Evolutionary conservation across 2,113 vertebrate species (phyloP).

Genomic region (Gulo gulo): DNA sequence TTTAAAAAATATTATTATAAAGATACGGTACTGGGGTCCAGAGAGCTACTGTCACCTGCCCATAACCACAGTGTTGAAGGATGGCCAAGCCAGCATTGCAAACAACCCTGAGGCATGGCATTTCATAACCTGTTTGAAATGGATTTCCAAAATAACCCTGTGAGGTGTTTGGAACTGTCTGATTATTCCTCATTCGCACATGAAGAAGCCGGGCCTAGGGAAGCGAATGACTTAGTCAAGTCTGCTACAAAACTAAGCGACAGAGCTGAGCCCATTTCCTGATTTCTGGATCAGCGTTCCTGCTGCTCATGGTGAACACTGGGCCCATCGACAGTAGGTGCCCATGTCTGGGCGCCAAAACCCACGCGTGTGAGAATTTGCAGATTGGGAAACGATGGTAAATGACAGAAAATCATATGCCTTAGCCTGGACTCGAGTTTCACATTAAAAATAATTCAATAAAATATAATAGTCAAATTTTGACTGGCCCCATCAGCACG

Average conservation of each 20-base stretch:
- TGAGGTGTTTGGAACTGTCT: neutral
- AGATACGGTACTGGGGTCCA: neutral
- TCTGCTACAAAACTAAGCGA: neutral
- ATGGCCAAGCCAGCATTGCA: neutral
- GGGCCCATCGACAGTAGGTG: neutral
- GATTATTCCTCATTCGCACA: neutral
- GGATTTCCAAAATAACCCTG: neutral
- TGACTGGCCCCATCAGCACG: neutral
- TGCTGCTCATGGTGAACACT: neutral
- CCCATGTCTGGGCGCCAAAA: no score
- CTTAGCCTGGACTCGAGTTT: neutral
- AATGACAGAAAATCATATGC: neutral
- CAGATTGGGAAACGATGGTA: neutral
- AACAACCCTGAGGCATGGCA: neutral
- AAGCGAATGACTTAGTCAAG: neutral
- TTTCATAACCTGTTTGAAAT: neutral
- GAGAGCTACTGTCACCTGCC: neutral
- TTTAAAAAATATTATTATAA: no score
- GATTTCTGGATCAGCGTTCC: neutral
- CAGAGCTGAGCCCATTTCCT: neutral
- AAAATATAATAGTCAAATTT: neutral
- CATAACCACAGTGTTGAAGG: no score
- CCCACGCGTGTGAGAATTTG: neutral
- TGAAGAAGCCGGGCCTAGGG: neutral
- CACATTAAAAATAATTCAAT: constrained; percentile 24